Percentiles rank a stretch among this genome's conserved stretches.
These are phyloP conservation scores for Invenusta paracnida DNA, from an alignment of 2,888 invertebrate genomes.

Conservation along the genomic window DNA sequence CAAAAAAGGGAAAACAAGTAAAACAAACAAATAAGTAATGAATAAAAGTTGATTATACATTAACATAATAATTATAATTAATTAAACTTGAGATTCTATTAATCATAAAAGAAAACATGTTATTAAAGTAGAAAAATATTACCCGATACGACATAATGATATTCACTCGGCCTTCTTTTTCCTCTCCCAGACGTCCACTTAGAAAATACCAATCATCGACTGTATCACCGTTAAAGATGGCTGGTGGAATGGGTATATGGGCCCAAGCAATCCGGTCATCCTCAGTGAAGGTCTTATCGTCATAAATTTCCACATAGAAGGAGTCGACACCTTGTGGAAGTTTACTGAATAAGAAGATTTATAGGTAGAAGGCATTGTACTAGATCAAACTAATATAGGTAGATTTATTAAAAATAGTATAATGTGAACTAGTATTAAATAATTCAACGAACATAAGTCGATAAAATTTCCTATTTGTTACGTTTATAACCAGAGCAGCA, in stretches of 20 bases:
- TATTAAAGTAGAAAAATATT: no score
- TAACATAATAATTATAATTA: no score
- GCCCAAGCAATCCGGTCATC: slow-evolving; percentile 93
- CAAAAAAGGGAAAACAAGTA: background rate
- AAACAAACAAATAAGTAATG: no score
- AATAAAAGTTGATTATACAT: no score
- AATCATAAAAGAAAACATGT: no score
- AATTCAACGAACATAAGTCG: no score
- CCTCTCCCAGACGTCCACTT: slow-evolving; percentile 88
- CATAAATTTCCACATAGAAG: slow-evolving; percentile 86
- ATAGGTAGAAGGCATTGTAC: slow-evolving; percentile 2
- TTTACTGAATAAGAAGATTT: slow-evolving; percentile 64
- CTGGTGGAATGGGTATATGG: slow-evolving; percentile 77
- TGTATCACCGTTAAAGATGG: slow-evolving; percentile 77
- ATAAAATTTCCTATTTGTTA: no score
- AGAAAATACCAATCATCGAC: slow-evolving; percentile 90
- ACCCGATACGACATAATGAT: slow-evolving; percentile 67
- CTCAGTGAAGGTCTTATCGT: slow-evolving; percentile 91
- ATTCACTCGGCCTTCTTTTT: slow-evolving; percentile 85
- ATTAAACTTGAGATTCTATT: no score
- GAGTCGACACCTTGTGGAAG: slow-evolving; percentile 81
- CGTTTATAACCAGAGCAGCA: no score
- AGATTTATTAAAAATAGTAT: no score
- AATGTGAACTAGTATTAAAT: no score
- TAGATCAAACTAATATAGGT: no score